Conservation (phyloP, 2,888 invertebrate genomes). For the Leuctra nigra region DNA sequence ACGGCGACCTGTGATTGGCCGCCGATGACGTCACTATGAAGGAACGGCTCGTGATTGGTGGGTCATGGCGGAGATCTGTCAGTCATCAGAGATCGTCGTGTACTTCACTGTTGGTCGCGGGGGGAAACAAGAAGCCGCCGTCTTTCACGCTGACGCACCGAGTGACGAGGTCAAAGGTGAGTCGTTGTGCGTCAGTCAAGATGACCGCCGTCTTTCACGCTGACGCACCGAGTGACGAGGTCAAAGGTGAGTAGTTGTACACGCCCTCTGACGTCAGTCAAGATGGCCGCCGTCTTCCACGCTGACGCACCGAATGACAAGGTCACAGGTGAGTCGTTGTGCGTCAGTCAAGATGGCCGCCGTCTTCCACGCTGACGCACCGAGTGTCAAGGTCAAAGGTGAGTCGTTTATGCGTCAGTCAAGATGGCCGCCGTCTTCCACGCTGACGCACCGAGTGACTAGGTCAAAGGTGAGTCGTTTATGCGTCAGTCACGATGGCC, state of each 20-base stretch:
- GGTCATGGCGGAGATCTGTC: neutral
- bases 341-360: conserved; percentile 18
- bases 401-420: too few relatives aligned
- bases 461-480: conserved; percentile 25
- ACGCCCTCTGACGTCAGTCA: too few relatives aligned
- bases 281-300: too few relatives aligned
- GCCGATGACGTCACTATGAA: conserved; percentile 4
- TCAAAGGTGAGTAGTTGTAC: conserved; percentile 28
- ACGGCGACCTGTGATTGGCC: too few relatives aligned
- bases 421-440: conserved; percentile 22
- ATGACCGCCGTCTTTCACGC: conserved; percentile 22
- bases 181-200: neutral
- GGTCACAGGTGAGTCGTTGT: conserved; percentile 22
- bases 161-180: conserved; percentile 26
- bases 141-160: conserved; percentile 19
- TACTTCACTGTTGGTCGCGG: conserved; percentile 20
- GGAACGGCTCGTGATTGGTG: neutral
- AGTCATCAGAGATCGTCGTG: conserved; percentile 1
- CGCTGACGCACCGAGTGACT: conserved; percentile 18
- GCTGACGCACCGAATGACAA: conserved; percentile 20
- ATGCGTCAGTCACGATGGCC: conserved; percentile 13
- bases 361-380: conserved; percentile 18
- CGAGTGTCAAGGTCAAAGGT: conserved; percentile 26
- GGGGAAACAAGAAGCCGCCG: conserved; percentile 18
- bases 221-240: conserved; percentile 20